Evolutionary conservation across 2,888 invertebrate species (phyloP), one percentile per base, ranked within the genome.

Genomic region (Lysandra bellargus): DNA sequence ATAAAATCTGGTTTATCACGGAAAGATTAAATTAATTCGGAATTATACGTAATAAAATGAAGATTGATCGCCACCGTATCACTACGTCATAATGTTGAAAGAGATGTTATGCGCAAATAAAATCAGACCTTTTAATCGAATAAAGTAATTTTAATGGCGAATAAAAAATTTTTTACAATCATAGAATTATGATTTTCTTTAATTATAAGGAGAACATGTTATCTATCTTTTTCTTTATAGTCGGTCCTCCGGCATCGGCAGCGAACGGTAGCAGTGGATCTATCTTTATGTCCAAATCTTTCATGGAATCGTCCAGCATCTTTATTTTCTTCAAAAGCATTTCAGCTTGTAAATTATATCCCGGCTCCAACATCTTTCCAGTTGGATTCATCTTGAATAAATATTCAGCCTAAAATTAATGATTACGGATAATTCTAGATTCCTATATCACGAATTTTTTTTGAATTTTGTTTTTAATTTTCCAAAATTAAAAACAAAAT

Each of bases 351-450:
- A 95, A 88, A 80, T 95, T 96, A 85, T 95, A 96, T 60, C 96
- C 96, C 0, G 96, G 96, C 86, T 96, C 96, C 80, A 96, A 95
- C 95, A 96, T 96, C 88, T 95, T 96, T 0, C 97, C 97, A 83
- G 95, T 95, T 0, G 96, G 96, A 88, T 97, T 97, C 85, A 95
- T 91, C 85, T 95, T 95, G 89, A 97, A 97, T 78, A 97, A 87
- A 87, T 95, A 96, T 88, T 97, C 96, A 0, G 97, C 96, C 95
- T 95, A 23, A 80, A 74, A 78, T 37, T 23, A 40, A 14, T 64
- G 44, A 78, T 14, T 49, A 49, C 12, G 44, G 7, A 44, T 2
- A 49, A 9, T 49, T 9, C 9, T 49, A 49, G 57, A 17, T 17
- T 17, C 4, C 57, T 57, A 14, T 53, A 61, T 61, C 4, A n/a